Base-by-base conservation (phyloP, 2,113 vertebrate genomes). In the Dicrurus megarhynchus region DNA sequence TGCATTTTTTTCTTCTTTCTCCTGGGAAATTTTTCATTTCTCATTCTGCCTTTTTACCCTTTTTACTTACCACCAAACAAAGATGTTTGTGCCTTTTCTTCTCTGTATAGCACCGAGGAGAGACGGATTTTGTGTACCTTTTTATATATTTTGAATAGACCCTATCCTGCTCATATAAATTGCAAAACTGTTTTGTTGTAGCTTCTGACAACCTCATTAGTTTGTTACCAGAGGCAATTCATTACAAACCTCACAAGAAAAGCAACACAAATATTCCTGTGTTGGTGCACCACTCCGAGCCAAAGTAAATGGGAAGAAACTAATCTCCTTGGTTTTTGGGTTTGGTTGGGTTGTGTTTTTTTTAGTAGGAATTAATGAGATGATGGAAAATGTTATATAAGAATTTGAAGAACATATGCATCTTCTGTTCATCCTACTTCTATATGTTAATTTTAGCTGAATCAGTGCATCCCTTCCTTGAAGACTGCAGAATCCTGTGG, bases 181-280 rank as follows among this genome's bases (percentile, higher is more conserved):
- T 59, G 32, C 84, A 88, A 87, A 93, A 71, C 42, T 52, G 80
- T 97, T 95, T 87, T 90, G 49, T 96, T 93, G 78, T 94, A 84
- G 86, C 69, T 97, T 95, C 94, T 97, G 93, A 97, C 95, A 98
- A 44, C 49, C 93, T 97, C 97, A 96, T 97, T 98, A 97, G 88
- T 97, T 98, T 97, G 94, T 94, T 97, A 97, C 94, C 94, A 91
- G 89, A 75, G 86, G 95, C 93, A 92, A 81, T 94, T 97, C 90
- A 91, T 97, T 97, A 97, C 74, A 92, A 92, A 93, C 50, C 89
- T 98, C 86, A 93, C 63, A 96, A 94, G 77, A 85, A 96, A 82
- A 96, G 37, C 60, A 81, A 50, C 35, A 13, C 20, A 65, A 89
- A 87, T 87, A 95, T 81, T 67, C 53, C 92, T 86, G 57, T 95